These are phyloP conservation scores for Drosophila ercepeae DNA, from an alignment of 1,140 invertebrate genomes.

Conservation along the genomic window DNA sequence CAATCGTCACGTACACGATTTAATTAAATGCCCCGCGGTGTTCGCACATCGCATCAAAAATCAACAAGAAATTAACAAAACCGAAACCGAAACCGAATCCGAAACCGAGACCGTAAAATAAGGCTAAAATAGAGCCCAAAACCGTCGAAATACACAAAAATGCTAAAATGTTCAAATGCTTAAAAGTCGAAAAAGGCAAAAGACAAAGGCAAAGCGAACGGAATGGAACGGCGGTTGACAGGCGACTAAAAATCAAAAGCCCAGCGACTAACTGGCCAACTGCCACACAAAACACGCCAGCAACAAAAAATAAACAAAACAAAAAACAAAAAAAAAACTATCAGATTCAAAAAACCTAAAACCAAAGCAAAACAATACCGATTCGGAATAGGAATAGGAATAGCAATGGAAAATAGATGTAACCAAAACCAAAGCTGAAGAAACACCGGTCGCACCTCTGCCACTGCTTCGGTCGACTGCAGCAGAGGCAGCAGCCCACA, in stretches of 20 bases:
- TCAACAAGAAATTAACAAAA: conserved; percentile 56
- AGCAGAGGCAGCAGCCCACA: conserved; percentile 13
- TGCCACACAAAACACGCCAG: conserved; percentile 36
- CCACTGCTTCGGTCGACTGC: conserved; percentile 1
- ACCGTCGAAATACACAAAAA: background rate
- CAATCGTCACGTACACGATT: conserved; percentile 44
- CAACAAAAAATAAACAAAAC: conserved; percentile 19
- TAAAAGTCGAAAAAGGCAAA: background rate
- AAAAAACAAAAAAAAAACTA: conserved; percentile 16
- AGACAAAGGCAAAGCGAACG: conserved; percentile 18
- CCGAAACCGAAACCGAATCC: conserved; percentile 9
- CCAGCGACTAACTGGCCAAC: conserved; percentile 61
- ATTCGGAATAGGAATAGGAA: conserved; percentile 26
- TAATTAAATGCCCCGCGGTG: conserved; percentile 53
- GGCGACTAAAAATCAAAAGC: conserved; percentile 62
- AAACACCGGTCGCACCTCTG: conserved; percentile 58
- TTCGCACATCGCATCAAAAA: conserved; percentile 31
- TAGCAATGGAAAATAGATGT: conserved; percentile 50
- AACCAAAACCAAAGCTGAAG: conserved; percentile 62
- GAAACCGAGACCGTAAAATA: background rate
- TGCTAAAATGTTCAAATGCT: background rate
- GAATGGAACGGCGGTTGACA: conserved; percentile 73
- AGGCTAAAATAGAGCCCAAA: background rate
- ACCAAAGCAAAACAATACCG: conserved; percentile 59
- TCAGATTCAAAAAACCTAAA: conserved; percentile 37